Conservation (phyloP, 2,888 invertebrate species). For the Aphodius granarius region DNA sequence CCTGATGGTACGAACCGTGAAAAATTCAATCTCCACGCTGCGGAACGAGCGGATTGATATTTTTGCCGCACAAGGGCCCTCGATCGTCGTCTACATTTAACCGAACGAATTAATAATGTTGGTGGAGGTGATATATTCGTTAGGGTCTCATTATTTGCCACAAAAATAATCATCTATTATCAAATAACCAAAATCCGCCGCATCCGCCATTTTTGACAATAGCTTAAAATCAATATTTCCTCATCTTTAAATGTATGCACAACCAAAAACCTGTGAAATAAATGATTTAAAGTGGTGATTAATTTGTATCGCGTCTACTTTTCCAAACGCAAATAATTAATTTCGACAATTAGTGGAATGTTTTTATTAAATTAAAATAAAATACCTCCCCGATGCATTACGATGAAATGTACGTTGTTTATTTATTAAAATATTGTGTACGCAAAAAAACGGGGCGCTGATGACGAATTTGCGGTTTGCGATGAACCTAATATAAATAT, state of each 20-base stretch:
- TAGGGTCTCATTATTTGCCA: no score
- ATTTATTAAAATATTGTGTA: background rate
- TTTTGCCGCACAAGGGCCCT: background rate
- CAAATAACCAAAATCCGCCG: no score
- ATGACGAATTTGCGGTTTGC: background rate
- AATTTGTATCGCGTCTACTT: background rate
- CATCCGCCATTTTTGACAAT: no score
- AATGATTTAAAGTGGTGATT: no score
- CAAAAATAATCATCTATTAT: no score
- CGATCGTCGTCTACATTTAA: no score
- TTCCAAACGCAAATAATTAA: background rate
- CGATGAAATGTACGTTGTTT: background rate
- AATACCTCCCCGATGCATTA: background rate
- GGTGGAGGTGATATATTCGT: no score
- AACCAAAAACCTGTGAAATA: no score
- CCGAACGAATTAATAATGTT: no score
- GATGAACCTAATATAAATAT: background rate
- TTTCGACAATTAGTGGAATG: background rate
- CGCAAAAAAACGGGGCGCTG: background rate
- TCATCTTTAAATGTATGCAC: no score
- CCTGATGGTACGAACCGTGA: background rate
- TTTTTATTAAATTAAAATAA: background rate
- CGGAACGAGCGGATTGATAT: background rate
- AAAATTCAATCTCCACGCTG: background rate
- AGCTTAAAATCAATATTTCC: no score